Evolutionary conservation across 2,797 vertebrate genomes (phyloP).

Genomic region (Molossus alvarezi): DNA sequence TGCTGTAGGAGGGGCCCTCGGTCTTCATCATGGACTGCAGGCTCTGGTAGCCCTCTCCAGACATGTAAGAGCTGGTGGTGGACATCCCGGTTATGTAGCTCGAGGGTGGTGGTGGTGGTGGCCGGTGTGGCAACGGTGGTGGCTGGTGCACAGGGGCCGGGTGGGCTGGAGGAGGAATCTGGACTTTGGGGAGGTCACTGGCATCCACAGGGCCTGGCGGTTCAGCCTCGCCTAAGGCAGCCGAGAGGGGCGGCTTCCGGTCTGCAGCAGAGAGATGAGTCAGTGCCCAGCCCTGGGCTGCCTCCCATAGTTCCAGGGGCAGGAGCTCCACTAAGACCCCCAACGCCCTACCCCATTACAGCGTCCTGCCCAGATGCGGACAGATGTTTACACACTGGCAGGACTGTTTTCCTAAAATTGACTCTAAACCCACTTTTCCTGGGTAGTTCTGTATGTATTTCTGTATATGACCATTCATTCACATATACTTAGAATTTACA

Average conservation of each 20-base stretch:
- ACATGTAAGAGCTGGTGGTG: conserved; percentile 98
- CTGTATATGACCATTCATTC: neutral
- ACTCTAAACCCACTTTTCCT: neutral
- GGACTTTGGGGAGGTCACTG: conserved; percentile 91
- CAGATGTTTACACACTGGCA: rapidly evolving
- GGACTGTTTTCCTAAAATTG: neutral
- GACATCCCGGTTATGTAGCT: conserved; percentile 96
- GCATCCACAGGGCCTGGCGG: conserved; percentile 90
- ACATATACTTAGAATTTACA: neutral
- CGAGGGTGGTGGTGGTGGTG: conserved; percentile 93
- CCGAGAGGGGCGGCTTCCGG: conserved; percentile 93
- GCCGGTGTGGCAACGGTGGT: conserved; percentile 95
- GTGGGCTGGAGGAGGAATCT: conserved; percentile 95
- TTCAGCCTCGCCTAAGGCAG: conserved; percentile 94
- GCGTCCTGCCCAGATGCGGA: neutral
- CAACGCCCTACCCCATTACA: neutral
- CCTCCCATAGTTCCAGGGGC: neutral
- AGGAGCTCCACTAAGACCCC: neutral
- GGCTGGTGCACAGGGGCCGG: conserved; percentile 94
- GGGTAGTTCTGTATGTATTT: neutral
- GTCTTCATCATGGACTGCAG: conserved; percentile 99
- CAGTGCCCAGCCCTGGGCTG: rapidly evolving
- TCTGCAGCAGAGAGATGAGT: conserved; percentile 89
- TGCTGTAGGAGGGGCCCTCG: conserved; percentile 94
- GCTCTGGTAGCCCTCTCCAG: conserved; percentile 97